A percentile compares a stretch with the other conserved stretches of the same genome.
These are phyloP conservation scores for Periplaneta americana DNA, from an alignment of 1,140 invertebrate species.

Conservation along the genomic window DNA sequence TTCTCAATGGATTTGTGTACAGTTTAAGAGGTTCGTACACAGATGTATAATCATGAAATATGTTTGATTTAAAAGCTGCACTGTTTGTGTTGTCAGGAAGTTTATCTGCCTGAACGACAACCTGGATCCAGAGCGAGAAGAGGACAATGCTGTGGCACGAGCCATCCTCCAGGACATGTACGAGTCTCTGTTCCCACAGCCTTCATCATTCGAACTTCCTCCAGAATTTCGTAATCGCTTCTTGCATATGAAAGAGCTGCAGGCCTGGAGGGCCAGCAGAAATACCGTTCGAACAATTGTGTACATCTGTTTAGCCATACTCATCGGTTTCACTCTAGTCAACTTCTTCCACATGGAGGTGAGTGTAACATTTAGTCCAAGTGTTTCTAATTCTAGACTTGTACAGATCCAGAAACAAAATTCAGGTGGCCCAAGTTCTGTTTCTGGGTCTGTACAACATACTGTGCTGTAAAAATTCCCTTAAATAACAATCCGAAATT, in stretches of 20 bases:
- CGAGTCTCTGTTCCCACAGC: constrained; percentile 64
- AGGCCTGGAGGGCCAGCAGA: constrained; percentile 44
- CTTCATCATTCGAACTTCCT: constrained; percentile 69
- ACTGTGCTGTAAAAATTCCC: neutral
- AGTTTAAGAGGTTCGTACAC: too few relatives aligned
- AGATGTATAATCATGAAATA: too few relatives aligned
- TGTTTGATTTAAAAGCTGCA: neutral
- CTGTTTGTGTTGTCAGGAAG: constrained; percentile 51
- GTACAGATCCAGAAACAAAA: too few relatives aligned
- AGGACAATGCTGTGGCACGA: constrained; percentile 63
- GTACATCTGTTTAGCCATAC: neutral
- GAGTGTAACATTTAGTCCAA: neutral
- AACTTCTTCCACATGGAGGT: constrained; percentile 16
- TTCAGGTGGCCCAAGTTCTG: too few relatives aligned
- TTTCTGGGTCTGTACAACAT: neutral
- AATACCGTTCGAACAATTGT: neutral
- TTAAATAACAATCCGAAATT: neutral
- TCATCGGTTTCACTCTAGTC: constrained; percentile 1
- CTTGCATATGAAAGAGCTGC: constrained; percentile 54
- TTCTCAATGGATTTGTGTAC: too few relatives aligned
- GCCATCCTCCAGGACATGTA: constrained; percentile 73
- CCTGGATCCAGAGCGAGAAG: constrained; percentile 53
- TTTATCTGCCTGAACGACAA: constrained; percentile 87
- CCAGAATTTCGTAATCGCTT: constrained; percentile 66
- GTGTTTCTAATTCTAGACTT: neutral